These are phyloP conservation scores for Peribatodes rhomboidaria DNA, from an alignment of 2,888 invertebrate genomes.

Conservation along the genomic window DNA sequence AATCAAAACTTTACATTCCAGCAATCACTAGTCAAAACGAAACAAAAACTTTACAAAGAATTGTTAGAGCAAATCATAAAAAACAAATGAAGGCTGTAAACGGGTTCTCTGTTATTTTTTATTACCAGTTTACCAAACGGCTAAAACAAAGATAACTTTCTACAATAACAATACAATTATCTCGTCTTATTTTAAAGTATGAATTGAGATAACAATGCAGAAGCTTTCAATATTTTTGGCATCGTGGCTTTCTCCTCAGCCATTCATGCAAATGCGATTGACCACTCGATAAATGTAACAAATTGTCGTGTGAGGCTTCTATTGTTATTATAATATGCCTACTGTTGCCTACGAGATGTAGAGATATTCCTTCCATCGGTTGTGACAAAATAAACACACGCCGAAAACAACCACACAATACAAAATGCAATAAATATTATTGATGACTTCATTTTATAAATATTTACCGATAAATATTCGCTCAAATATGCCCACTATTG, in stretches of 20 bases:
- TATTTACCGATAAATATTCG: neutral
- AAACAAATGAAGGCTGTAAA: conserved; percentile 11
- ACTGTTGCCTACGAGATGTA: conserved; percentile 4
- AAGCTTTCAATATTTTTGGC: conserved; percentile 34
- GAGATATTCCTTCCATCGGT: neutral
- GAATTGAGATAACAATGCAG: conserved; percentile 24
- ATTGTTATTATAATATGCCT: conserved; percentile 29
- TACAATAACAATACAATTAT: conserved; percentile 31
- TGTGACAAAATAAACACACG: conserved; percentile 16
- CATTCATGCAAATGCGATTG: conserved; percentile 39
- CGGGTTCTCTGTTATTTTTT: conserved; percentile 17
- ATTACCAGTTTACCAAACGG: conserved; percentile 18
- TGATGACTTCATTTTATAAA: conserved; percentile 20
- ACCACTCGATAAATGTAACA: conserved; percentile 34
- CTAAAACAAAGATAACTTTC: conserved; percentile 24
- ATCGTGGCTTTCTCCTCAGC: conserved; percentile 38
- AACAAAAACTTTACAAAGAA: no score
- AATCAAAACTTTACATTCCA: no score
- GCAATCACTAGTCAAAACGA: no score
- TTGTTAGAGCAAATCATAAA: neutral
- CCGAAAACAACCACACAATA: conserved; percentile 12
- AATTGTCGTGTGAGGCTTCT: conserved; percentile 31
- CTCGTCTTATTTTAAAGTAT: conserved; percentile 26
- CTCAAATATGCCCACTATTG: conserved; percentile 12
- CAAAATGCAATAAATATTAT: neutral